These are phyloP conservation scores for Gastracanthus pulcherrimus DNA, from an alignment of 2,888 invertebrate species.

Conservation along the genomic window DNA sequence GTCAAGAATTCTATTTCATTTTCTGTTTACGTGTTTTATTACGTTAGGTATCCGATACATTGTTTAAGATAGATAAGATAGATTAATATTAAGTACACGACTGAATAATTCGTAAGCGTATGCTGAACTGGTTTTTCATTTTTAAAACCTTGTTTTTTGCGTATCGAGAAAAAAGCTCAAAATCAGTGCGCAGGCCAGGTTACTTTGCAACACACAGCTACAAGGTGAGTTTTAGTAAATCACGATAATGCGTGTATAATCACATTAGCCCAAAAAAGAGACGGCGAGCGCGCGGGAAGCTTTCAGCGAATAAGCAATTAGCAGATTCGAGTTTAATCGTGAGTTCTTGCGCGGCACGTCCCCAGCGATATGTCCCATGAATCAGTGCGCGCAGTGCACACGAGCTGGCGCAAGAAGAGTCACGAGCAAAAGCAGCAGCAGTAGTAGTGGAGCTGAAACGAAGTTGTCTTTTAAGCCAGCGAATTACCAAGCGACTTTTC, in stretches of 20 bases:
- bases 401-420: not conserved
- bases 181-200: not conserved
- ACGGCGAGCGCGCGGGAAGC: not conserved
- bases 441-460: not conserved
- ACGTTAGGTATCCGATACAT: not conserved
- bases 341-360: slow-evolving; percentile 12
- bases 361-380: slow-evolving; percentile 3
- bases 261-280: not conserved
- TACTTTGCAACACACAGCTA: not conserved
- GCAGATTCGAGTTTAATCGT: slow-evolving; percentile 23
- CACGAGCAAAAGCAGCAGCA: not conserved
- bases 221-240: slow-evolving; percentile 6
- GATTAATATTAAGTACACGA: not conserved
- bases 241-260: slow-evolving; percentile 23
- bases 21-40: not conserved
- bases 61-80: too few species aligned
- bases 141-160: too few species aligned
- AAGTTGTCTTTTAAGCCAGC: not conserved
- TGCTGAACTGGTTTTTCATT: too few species aligned
- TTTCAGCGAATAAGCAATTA: slow-evolving; percentile 22
- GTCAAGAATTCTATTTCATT: not conserved
- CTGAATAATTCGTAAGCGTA: too few species aligned
- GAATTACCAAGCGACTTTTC: slow-evolving; percentile 9
- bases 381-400: not conserved
- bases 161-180: not conserved